Percentiles rank a stretch among this genome's conserved stretches.
Evolutionary conservation across 2,888 invertebrate genomes (phyloP).

Genomic region (Lamellibrachia satsuma): DNA sequence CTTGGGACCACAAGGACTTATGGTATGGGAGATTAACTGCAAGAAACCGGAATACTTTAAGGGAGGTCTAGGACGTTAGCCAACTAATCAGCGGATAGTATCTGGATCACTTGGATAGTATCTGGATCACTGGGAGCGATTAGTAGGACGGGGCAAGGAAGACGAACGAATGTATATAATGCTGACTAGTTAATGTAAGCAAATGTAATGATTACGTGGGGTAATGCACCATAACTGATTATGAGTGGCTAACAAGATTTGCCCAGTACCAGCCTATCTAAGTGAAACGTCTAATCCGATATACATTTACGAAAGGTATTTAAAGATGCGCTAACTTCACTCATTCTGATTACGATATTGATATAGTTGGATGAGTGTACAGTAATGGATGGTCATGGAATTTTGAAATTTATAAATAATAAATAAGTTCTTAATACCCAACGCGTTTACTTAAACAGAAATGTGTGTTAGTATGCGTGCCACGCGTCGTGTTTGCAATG

Average conservation of each 20-base stretch:
- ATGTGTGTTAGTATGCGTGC: too few species aligned
- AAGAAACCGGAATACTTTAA: slow-evolving; percentile 1
- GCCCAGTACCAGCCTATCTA: neutral
- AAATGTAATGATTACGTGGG: neutral
- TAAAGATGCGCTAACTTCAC: neutral
- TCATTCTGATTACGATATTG: neutral
- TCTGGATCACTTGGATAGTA: too few species aligned
- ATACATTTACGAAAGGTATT: neutral
- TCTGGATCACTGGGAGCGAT: neutral
- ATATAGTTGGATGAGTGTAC: neutral
- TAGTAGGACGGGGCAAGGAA: neutral
- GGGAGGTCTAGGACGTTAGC: neutral
- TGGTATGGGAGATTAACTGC: neutral
- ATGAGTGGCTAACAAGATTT: neutral
- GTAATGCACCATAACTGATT: neutral
- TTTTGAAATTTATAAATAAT: too few species aligned
- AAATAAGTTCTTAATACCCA: too few species aligned
- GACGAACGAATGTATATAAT: neutral
- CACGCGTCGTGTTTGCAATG: too few species aligned
- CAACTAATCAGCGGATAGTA: neutral
- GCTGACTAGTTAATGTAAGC: neutral
- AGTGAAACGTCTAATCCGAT: neutral
- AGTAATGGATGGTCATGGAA: too few species aligned
- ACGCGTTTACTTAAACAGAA: too few species aligned
- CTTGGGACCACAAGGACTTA: neutral